Base-by-base conservation (phyloP, 2,888 invertebrate species). In the Euproctis similis region DNA sequence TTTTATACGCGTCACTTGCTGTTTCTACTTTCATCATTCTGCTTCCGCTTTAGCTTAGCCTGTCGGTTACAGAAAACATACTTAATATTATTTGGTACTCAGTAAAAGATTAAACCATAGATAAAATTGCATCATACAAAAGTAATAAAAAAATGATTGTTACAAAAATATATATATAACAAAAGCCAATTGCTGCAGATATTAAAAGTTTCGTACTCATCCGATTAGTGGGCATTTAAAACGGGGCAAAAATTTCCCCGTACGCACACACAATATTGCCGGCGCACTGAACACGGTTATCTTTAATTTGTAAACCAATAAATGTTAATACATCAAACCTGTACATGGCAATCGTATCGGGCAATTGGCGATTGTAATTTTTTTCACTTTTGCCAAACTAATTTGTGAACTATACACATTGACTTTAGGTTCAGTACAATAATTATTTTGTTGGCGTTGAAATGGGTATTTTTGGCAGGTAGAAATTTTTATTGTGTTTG, bases 281-380 rank as follows among this genome's bases (percentile, higher is more conserved):
- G 53, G 42, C 46, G 46, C 57, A 56, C 60, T 28, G 60, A 12
- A 62, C 47, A 55, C 58, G 53, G 69, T 67, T 68, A 76, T 74
- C 74, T 85, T 81, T 75, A 81, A 80, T 80, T 76, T 76, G 78
- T 73, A 69, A 80, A 75, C 71, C 80, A 81, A 84, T 81, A 80
- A 81, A 80, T 80, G 76, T 80, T 76, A 77, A 81, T 80, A 77
- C 73, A 74, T 81, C 81, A 81, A 60, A 42, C 25, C 60, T 67
- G 53, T 52, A 53, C 57, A 55, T 41, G 49, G 41, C 55, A 49
- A 54, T 50, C 49, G 53, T 46, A 56, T 53, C 47, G 56, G n/a
- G 55, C 50, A 49, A 53, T 73, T 61, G 70, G n/a, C n/a, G n/a
- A n/a, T n/a, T n/a, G n/a, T n/a, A 73, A 77, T 75, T 81, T 69